Evolutionary conservation across 1,140 invertebrate genomes (phyloP).

Genomic region (Aphidius ervi): DNA sequence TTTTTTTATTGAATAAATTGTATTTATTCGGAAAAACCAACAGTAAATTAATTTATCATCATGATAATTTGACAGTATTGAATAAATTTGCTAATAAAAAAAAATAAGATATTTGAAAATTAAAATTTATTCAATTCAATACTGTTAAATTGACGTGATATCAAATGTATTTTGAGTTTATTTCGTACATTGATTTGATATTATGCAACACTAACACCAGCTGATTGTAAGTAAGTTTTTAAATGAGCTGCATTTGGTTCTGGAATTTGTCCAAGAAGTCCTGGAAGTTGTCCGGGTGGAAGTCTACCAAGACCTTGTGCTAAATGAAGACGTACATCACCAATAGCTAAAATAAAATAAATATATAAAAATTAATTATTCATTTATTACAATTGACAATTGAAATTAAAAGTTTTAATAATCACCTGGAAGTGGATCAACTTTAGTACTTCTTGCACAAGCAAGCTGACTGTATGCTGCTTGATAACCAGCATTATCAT

Average conservation of each 20-base stretch:
- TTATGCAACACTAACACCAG: conserved; percentile 47
- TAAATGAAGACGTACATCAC: conserved; percentile 68
- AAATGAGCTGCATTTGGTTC: conserved; percentile 45
- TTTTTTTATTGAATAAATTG: too few relatives aligned
- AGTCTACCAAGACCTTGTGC: conserved; percentile 67
- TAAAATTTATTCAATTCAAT: conserved; percentile 41
- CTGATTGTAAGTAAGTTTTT: conserved; percentile 47
- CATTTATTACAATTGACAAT: background rate
- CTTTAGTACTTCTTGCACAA: conserved; percentile 71
- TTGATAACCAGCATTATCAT: conserved; percentile 83
- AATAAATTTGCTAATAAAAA: too few relatives aligned
- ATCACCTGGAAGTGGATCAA: conserved; percentile 65
- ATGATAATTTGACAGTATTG: too few relatives aligned
- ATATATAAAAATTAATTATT: conserved; percentile 14
- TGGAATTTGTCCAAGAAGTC: conserved; percentile 55
- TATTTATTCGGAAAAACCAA: too few relatives aligned
- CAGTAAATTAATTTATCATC: too few relatives aligned
- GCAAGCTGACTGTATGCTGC: conserved; percentile 82
- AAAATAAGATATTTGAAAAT: conserved; percentile 12
- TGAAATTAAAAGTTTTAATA: conserved; percentile 4
- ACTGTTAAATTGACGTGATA: conserved; percentile 41
- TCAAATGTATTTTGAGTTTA: conserved; percentile 40
- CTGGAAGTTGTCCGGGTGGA: conserved; percentile 58
- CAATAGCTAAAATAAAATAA: conserved; percentile 52
- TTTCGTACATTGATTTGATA: conserved; percentile 36